phyloP scores from a whole-genome alignment of 2,888 invertebrate genomes.

The Galerucella pusilla region DNA sequence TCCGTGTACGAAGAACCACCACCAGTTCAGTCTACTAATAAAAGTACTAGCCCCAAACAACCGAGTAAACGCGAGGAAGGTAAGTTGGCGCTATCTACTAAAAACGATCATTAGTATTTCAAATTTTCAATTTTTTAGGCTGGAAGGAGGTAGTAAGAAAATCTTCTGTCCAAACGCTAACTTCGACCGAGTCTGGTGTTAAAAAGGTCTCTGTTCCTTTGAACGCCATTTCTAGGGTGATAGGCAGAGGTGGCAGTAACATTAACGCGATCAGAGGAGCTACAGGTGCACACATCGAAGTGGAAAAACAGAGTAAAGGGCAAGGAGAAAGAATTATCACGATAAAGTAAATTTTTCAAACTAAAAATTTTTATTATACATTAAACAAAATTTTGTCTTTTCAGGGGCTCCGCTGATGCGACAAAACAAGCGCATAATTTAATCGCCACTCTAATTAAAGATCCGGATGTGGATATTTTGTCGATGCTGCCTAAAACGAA shows the following conservation, averaged over 20 bases:
- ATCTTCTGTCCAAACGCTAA: constrained; percentile 68
- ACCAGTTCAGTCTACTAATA: constrained; percentile 31
- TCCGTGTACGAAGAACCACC: constrained; percentile 48
- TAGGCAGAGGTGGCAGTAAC: constrained; percentile 96
- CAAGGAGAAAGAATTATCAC: constrained; percentile 95
- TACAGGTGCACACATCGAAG: constrained; percentile 98
- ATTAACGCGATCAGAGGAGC: constrained; percentile 97
- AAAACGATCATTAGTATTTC: background rate
- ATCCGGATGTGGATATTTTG: constrained; percentile 92
- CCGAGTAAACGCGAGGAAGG: constrained; percentile 81
- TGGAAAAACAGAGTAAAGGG: constrained; percentile 96
- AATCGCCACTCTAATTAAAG: constrained; percentile 92
- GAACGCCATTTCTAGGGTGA: constrained; percentile 95
- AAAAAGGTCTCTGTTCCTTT: constrained; percentile 96
- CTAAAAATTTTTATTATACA: background rate
- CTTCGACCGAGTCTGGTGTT: constrained; percentile 68
- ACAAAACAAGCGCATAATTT: constrained; percentile 92
- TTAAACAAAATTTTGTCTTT: constrained; percentile 16
- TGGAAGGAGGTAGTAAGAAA: constrained; percentile 85
- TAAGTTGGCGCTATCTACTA: background rate
- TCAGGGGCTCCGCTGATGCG: constrained; percentile 88
- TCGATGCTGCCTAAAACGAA: constrained; percentile 76
- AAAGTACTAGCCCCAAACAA: constrained; percentile 74
- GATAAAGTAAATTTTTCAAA: constrained; percentile 76
- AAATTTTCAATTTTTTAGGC: constrained; percentile 57